Conservation (phyloP, 2,888 invertebrate species). For the Agelastica alni region DNA sequence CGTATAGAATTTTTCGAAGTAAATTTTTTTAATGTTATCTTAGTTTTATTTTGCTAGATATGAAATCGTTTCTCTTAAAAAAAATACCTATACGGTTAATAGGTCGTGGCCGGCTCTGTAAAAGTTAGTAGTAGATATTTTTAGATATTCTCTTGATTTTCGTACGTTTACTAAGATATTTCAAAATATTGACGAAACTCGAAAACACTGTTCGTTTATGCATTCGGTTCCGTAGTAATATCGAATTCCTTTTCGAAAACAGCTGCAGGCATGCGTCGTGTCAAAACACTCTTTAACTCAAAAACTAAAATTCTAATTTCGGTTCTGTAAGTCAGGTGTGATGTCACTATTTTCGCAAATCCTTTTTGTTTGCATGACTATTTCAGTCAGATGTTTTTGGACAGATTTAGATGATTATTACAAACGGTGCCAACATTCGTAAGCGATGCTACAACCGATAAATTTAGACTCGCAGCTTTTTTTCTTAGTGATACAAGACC, state of each 20-base stretch:
- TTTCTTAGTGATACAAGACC: too few species aligned
- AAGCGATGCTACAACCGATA: slow-evolving; percentile 31
- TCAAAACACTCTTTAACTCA: neutral
- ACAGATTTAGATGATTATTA: slow-evolving; percentile 29
- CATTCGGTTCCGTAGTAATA: neutral
- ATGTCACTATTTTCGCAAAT: slow-evolving; percentile 30
- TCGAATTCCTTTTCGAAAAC: slow-evolving; percentile 2
- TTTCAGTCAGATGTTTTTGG: slow-evolving; percentile 30
- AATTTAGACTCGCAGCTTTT: slow-evolving; percentile 27
- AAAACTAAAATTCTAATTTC: slow-evolving; percentile 21
- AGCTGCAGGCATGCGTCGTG: slow-evolving; percentile 1
- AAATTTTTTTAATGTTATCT: too few species aligned
- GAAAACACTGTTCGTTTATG: neutral
- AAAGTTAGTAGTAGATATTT: too few species aligned
- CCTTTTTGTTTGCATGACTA: slow-evolving; percentile 28
- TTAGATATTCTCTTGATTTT: neutral
- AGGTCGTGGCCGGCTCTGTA: too few species aligned
- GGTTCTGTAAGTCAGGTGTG: slow-evolving; percentile 28
- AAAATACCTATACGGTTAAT: too few species aligned
- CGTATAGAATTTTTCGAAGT: too few species aligned
- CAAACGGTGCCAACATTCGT: slow-evolving; percentile 30
- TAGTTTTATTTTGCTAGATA: too few species aligned
- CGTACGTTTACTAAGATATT: neutral
- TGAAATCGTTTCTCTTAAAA: too few species aligned
- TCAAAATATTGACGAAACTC: neutral